These are phyloP conservation scores for Sebastes dallii DNA, from an alignment of 2,797 vertebrate species.

Conservation along the genomic window DNA sequence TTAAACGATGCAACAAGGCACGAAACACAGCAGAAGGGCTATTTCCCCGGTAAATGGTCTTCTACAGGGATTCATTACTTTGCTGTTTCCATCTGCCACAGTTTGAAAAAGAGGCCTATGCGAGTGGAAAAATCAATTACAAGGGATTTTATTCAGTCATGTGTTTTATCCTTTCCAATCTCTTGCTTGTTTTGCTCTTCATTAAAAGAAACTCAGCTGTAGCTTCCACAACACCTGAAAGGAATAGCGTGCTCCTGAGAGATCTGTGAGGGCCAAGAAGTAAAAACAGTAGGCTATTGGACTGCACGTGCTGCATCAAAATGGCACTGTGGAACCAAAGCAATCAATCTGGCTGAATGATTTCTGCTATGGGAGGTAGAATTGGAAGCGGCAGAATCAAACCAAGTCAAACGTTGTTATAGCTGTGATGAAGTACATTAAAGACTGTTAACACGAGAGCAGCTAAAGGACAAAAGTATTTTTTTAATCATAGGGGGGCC, in stretches of 20 bases:
- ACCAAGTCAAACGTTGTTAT: slow-evolving; percentile 35
- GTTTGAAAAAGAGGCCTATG: slow-evolving; percentile 20
- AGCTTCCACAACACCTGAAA: slow-evolving; percentile 21
- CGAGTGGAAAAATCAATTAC: slow-evolving; percentile 51
- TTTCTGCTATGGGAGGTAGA: slow-evolving; percentile 16
- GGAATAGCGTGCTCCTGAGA: slow-evolving; percentile 38
- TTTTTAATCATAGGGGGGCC: neutral
- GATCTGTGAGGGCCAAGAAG: slow-evolving; percentile 52
- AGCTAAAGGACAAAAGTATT: neutral
- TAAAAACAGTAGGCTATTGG: slow-evolving; percentile 42
- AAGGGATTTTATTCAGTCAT: slow-evolving; percentile 43
- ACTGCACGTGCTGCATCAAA: slow-evolving; percentile 37
- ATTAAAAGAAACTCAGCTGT: slow-evolving; percentile 57
- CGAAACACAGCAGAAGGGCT: neutral
- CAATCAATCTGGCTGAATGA: slow-evolving; percentile 49
- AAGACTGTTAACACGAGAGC: slow-evolving; percentile 4
- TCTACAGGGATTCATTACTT: slow-evolving; percentile 33
- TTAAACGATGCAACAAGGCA: slow-evolving; percentile 27
- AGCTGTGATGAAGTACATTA: slow-evolving; percentile 31
- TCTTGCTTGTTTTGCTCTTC: slow-evolving; percentile 53
- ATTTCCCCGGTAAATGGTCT: slow-evolving; percentile 25
- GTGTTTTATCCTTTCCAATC: slow-evolving; percentile 41
- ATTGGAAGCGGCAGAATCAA: slow-evolving; percentile 25
- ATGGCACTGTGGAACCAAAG: slow-evolving; percentile 35
- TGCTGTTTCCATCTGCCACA: slow-evolving; percentile 29